These are phyloP conservation scores for Platycheirus albimanus DNA, from an alignment of 2,888 invertebrate species.

Conservation along the genomic window DNA sequence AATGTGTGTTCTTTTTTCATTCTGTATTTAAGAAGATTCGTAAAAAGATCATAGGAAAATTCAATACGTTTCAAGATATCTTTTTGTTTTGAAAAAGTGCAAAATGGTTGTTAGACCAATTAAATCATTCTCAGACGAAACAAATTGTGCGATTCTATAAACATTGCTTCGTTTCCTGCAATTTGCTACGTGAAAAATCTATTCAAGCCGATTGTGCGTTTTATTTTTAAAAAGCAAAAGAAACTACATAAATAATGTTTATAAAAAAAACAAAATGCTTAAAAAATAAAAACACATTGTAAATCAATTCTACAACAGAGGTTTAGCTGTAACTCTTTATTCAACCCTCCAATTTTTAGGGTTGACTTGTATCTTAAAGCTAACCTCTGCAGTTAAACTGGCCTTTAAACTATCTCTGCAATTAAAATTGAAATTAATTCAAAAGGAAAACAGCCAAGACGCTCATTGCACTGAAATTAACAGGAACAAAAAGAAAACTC, in stretches of 20 bases:
- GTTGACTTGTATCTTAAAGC: no score
- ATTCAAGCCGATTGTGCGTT: constrained; percentile 1
- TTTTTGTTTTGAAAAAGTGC: neutral
- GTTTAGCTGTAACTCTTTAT: no score
- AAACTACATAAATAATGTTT: neutral
- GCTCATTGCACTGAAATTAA: constrained; percentile 7
- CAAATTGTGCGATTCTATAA: constrained; percentile 15
- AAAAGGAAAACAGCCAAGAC: neutral
- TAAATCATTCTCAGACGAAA: constrained; percentile 8
- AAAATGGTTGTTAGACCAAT: neutral
- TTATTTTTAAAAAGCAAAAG: neutral
- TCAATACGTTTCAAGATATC: no score
- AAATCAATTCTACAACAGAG: no score
- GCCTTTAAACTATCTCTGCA: no score
- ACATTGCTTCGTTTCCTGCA: neutral
- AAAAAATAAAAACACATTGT: no score
- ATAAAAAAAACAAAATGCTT: neutral
- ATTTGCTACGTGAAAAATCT: neutral
- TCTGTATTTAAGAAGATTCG: no score
- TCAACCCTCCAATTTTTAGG: no score
- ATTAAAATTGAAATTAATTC: constrained; percentile 12
- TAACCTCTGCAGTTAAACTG: no score
- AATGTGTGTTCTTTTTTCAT: no score
- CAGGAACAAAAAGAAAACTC: neutral
- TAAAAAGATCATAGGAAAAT: no score